Evolutionary conservation across 1,140 invertebrate species (phyloP).

Genomic region (Aphis gossypii): DNA sequence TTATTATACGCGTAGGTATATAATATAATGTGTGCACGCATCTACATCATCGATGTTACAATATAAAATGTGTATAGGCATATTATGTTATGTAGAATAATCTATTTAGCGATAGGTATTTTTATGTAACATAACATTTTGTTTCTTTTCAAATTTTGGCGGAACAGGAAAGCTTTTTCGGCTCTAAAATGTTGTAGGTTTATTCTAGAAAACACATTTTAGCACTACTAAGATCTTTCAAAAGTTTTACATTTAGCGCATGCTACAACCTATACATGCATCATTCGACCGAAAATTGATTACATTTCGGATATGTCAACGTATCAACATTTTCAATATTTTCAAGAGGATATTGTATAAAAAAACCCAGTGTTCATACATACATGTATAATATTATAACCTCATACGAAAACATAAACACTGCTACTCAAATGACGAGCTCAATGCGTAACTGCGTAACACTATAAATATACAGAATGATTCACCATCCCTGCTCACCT

Average conservation of each 20-base stretch:
- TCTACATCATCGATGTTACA: neutral
- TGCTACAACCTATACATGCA: neutral
- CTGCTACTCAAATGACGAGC: neutral
- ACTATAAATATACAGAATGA: neutral
- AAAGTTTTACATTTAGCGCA: neutral
- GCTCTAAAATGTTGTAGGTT: neutral
- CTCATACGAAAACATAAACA: neutral
- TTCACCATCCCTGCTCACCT: too few species aligned
- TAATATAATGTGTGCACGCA: neutral
- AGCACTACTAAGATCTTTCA: neutral
- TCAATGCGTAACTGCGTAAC: neutral
- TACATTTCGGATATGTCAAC: neutral
- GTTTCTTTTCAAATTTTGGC: neutral
- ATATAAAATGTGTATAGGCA: neutral
- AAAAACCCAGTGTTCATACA: neutral
- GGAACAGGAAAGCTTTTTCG: neutral
- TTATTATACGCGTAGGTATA: neutral
- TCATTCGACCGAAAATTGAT: neutral
- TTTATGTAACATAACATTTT: neutral
- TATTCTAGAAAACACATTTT: neutral
- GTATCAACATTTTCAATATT: neutral
- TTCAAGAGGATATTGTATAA: neutral
- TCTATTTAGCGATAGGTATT: neutral
- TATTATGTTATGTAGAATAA: neutral
- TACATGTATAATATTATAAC: neutral